Percentiles rank a stretch among this genome's conserved stretches.
These are phyloP conservation scores for Sussaba pulchella DNA, from an alignment of 2,888 invertebrate genomes.

Conservation along the genomic window DNA sequence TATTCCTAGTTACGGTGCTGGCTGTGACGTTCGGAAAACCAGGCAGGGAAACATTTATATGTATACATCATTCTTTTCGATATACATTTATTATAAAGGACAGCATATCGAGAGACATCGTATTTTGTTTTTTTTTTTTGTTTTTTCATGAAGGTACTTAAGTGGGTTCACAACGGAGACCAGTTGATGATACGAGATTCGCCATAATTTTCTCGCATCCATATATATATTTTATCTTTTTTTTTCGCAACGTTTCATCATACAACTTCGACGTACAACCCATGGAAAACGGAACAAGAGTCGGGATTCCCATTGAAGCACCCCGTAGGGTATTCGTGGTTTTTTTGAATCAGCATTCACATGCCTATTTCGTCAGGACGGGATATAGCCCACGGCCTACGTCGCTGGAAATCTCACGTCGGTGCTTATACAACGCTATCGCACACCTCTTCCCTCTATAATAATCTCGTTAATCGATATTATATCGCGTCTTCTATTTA, in stretches of 20 bases:
- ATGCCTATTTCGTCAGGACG: no score
- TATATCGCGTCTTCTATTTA: slow-evolving; percentile 65
- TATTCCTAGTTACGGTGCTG: no score
- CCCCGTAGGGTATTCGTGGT: no score
- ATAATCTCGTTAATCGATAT: slow-evolving; percentile 66
- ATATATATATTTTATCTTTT: no score
- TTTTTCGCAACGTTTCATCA: slow-evolving; percentile 51
- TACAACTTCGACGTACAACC: slow-evolving; percentile 24
- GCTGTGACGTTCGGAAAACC: not conserved
- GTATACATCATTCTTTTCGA: slow-evolving; percentile 48
- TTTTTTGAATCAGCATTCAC: no score
- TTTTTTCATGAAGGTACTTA: slow-evolving; percentile 70
- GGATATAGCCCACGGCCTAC: no score
- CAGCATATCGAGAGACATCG: slow-evolving; percentile 76
- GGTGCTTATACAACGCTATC: slow-evolving; percentile 24
- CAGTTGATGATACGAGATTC: slow-evolving; percentile 66
- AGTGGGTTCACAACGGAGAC: slow-evolving; percentile 73
- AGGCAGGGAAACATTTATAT: not conserved
- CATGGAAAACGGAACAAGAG: slow-evolving; percentile 1
- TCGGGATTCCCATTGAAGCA: no score
- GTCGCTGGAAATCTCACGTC: not conserved
- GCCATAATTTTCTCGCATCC: slow-evolving; percentile 60
- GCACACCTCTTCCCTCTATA: slow-evolving; percentile 47
- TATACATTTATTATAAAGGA: slow-evolving; percentile 77
- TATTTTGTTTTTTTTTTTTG: slow-evolving; percentile 56